Base-by-base conservation (phyloP, 2,888 invertebrate genomes). In the Aleiodes alternator region DNA sequence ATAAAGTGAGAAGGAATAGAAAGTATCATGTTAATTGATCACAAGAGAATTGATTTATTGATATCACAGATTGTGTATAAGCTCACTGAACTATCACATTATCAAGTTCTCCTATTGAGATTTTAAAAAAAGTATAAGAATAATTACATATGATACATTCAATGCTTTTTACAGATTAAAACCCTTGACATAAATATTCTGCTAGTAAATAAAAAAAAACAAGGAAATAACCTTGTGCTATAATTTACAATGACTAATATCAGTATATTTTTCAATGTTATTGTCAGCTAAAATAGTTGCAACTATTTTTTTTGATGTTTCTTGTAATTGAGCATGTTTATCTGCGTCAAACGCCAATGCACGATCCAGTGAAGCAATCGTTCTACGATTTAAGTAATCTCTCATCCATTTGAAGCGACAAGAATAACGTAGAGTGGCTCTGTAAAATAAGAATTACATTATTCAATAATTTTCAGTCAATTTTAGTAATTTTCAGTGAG, bases 271-370 rank as follows among this genome's bases (percentile, higher is more conserved):
- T 29, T 57, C 57, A 56, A 29, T 50, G 50, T 4, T 11, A 56
- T 29, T 23, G 1, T 23, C 29, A 12, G 29, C n/a, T 31, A 57
- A 57, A 31, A 57, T 12, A 5, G 57, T 31, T 29, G 8, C 16
- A 16, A 61, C 43, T 61, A 43, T 16, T 43, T 43, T 38, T 16
- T 29, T 50, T 1, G 68, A 75, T 55, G 69, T 64, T 12, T 70
- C 34, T 8, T 48, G 69, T 43, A 84, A 56, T 9, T 79, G 56
- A 0, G 73, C 70, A 14, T 76, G 84, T 56, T 82, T 76, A 6
- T 81, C 76, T 0, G 71, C 69, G 48, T 55, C 77, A 69, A 78
- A 85, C 0, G 81, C 77, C 6, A 69, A 14, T 8, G 84, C 86
- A 9, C 50, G 66, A 56, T 85, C 77, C 0, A 82, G n/a, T 4